Base-by-base conservation (phyloP, 2,888 invertebrate species). In the Smittia sp. region DNA sequence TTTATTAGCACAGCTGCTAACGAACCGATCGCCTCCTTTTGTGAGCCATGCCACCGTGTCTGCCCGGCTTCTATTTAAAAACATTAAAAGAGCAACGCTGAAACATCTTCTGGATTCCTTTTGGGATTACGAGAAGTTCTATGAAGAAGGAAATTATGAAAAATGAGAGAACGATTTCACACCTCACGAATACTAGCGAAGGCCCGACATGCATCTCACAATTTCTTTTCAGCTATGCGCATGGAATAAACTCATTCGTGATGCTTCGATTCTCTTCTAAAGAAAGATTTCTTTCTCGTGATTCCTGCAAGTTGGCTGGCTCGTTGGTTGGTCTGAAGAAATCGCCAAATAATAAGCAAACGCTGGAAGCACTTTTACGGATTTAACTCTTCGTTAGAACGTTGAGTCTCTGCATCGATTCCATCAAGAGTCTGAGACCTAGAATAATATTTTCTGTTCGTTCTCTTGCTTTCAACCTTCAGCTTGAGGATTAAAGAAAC, bases 1-100 rank as follows among this genome's bases (percentile, higher is more conserved):
- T 58, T 58, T 13, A 72, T 62, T 62, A 72, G 18, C 72, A 39
- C 72, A 72, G 72, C 72, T 72, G 72, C 39, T 62, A 72, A 72
- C 62, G 72, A 72, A 72, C 18, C 52, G 18, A 41, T 46, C 9
- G 18, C 38, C n/a, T 52, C 24, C 68, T 68, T 41, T 67, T 15
- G 24, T 46, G 32, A 20, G 39, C 2, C 18, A 72, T 72, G 72
- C 72, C 72, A 72, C 72, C 72, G 27, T 72, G 72, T 72, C 72
- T 72, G 62, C 69, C 25, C 27, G 63, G 22, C 68, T 69, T 58
- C 54, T 27, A 41, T 54, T 32, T 15, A 52, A n/a, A 46, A 24
- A 46, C 38, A 11, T 46, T 46, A 46, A 46, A 32, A 32, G 32
- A 32, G 32, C 32, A 32, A 13, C 46, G 46, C 46, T 58, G 18